phyloP scores from a whole-genome alignment of 2,888 invertebrate genomes.

The Agrochola lychnidis region DNA sequence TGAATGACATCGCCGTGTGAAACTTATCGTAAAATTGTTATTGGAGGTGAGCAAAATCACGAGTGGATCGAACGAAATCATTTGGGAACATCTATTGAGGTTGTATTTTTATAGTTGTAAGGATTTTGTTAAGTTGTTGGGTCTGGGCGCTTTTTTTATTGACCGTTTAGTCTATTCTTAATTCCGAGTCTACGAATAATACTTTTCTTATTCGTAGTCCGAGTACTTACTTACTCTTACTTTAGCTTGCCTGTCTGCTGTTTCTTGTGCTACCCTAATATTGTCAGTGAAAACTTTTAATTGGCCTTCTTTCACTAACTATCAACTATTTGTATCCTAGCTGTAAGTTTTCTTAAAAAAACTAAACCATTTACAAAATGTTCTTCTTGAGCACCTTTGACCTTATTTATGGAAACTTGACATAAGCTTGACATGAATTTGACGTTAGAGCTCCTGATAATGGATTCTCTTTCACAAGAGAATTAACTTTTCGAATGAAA shows the following conservation, averaged over 20 bases:
- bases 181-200: too few relatives aligned
- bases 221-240: too few relatives aligned
- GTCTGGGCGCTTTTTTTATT: background rate
- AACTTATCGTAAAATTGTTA: constrained; percentile 38
- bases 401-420: background rate
- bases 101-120: background rate
- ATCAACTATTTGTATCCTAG: too few relatives aligned
- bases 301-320: too few relatives aligned
- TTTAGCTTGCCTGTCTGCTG: too few relatives aligned
- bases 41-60: constrained; percentile 27
- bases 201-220: too few relatives aligned
- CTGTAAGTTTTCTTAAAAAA: too few relatives aligned
- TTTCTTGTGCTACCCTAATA: too few relatives aligned
- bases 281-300: too few relatives aligned
- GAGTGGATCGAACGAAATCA: background rate
- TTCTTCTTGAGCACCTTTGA: background rate
- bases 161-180: too few relatives aligned
- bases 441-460: background rate
- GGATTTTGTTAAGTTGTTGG: background rate
- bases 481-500: background rate
- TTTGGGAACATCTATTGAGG: background rate
- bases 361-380: background rate
- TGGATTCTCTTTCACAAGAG: background rate
- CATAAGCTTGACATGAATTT: background rate
- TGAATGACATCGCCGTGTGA: constrained; percentile 32